Conservation (phyloP, 2,888 invertebrate species). For the Crepidodera aurea region DNA sequence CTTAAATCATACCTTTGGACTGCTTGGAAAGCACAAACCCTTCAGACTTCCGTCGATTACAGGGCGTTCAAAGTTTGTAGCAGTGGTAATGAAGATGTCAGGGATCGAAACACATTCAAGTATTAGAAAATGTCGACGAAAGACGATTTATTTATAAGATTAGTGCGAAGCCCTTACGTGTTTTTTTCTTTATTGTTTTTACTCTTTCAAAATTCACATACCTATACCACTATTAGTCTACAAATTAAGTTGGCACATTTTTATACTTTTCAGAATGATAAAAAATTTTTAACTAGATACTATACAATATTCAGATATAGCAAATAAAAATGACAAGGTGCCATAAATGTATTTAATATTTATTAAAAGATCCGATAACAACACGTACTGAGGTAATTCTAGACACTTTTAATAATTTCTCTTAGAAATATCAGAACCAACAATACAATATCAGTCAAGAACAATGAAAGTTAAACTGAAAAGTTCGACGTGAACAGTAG, state of each 20-base stretch:
- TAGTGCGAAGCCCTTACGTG: slow-evolving; percentile 1
- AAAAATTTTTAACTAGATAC: slow-evolving; percentile 31
- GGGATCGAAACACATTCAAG: too few species aligned
- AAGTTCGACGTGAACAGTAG: too few species aligned
- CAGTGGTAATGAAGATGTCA: not conserved
- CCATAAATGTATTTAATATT: slow-evolving; percentile 9
- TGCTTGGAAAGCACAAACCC: too few species aligned
- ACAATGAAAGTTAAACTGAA: too few species aligned
- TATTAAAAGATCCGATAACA: slow-evolving; percentile 5
- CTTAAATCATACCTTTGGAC: too few species aligned
- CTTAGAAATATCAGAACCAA: not conserved
- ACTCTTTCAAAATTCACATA: slow-evolving; percentile 17
- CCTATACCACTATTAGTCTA: slow-evolving; percentile 33
- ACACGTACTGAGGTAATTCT: slow-evolving; percentile 22
- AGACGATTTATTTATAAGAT: not conserved
- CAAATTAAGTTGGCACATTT: slow-evolving; percentile 35
- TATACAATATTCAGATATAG: slow-evolving; percentile 15
- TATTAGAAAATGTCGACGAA: too few species aligned
- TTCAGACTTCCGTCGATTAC: too few species aligned
- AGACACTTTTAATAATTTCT: not conserved
- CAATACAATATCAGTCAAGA: too few species aligned
- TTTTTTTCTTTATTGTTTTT: slow-evolving; percentile 13
- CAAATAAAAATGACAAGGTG: slow-evolving; percentile 19
- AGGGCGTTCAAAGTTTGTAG: too few species aligned
- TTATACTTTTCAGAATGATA: slow-evolving; percentile 29